Evolutionary conservation across 1,140 invertebrate species (phyloP).

Genomic region (Elysia chlorotica): DNA sequence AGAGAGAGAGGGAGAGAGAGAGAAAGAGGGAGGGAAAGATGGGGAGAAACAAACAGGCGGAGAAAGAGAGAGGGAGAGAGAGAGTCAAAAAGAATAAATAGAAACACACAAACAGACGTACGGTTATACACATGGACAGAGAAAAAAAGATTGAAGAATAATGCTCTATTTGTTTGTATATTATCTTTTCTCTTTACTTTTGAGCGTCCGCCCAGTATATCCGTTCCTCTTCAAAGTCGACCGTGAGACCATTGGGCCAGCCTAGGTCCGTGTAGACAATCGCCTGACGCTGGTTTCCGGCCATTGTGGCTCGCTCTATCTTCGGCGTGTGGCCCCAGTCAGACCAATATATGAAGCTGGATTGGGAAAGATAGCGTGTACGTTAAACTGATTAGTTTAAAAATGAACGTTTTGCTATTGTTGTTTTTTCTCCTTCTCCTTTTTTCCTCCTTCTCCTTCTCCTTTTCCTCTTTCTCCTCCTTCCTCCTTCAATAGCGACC

Average conservation of each 20-base stretch:
- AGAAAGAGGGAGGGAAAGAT: background rate
- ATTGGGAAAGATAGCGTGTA: no score
- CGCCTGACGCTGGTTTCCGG: slow-evolving; percentile 87
- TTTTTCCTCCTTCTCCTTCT: no score
- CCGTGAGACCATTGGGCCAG: slow-evolving; percentile 92
- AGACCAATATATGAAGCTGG: slow-evolving; percentile 82
- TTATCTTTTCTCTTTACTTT: slow-evolving; percentile 63
- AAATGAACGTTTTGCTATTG: no score
- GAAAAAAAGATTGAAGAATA: no score
- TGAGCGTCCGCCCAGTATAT: slow-evolving; percentile 98
- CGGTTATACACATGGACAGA: background rate
- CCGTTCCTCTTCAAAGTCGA: slow-evolving; percentile 94
- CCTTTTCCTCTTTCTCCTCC: no score
- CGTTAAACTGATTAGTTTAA: no score
- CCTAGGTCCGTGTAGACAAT: slow-evolving; percentile 90
- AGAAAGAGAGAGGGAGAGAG: no score
- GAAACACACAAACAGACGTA: background rate
- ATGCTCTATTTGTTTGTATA: background rate
- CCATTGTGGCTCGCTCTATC: slow-evolving; percentile 95
- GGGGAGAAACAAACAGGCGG: no score
- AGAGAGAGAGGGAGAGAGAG: background rate
- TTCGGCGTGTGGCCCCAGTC: slow-evolving; percentile 86
- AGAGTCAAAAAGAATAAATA: no score
- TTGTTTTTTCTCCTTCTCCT: no score
- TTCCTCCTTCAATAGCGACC: no score